Conservation (phyloP, 1,140 invertebrate species). For the Zaprionus ornatus region DNA sequence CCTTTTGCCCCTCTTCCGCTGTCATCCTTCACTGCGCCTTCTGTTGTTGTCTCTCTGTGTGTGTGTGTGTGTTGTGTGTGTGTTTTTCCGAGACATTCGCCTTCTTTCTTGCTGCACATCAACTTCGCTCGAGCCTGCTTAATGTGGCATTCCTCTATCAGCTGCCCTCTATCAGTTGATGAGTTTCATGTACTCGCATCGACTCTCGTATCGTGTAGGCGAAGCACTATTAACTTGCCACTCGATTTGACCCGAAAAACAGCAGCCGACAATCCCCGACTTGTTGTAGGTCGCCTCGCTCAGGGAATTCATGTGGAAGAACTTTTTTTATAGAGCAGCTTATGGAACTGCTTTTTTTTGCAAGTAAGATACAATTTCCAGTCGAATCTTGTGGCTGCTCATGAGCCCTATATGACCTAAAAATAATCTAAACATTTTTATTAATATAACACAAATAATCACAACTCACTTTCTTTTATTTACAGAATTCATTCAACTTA, state of each 20-base stretch:
- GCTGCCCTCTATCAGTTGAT: constrained; percentile 50
- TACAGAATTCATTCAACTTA: constrained; percentile 3
- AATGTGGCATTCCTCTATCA: constrained; percentile 62
- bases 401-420: background rate
- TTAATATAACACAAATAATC: background rate
- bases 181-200: constrained; percentile 9
- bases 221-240: constrained; percentile 5
- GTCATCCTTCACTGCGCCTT: constrained; percentile 8
- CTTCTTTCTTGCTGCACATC: constrained; percentile 57
- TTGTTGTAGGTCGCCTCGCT: background rate
- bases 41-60: constrained; percentile 6
- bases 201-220: background rate
- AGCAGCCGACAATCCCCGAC: background rate
- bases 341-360: background rate
- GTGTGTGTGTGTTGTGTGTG: constrained; percentile 19
- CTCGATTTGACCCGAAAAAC: constrained; percentile 1
- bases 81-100: constrained; percentile 56
- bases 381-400: too few relatives aligned
- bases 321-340: background rate
- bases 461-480: constrained; percentile 1
- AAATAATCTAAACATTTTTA: background rate
- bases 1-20: constrained; percentile 11
- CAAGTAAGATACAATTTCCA: background rate
- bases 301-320: background rate
- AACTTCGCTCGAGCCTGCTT: constrained; percentile 64